phyloP scores from a whole-genome alignment of 2,888 invertebrate species.

The Barypeithes pellucidus region DNA sequence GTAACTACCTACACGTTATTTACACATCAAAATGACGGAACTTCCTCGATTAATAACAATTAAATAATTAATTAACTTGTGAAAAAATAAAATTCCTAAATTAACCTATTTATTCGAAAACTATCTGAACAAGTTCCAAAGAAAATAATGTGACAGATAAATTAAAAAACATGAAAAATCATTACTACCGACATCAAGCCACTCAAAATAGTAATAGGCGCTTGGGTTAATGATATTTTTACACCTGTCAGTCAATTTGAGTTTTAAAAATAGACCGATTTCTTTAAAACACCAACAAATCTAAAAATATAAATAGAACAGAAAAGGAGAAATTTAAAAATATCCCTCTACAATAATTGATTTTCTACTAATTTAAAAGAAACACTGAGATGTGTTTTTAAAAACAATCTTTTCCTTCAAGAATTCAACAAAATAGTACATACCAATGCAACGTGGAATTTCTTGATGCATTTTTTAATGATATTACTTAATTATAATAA shows the following conservation, averaged over 20 bases:
- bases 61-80: neutral
- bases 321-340: neutral
- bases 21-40: too few relatives aligned
- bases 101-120: slow-evolving; percentile 12
- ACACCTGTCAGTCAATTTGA: slow-evolving; percentile 44
- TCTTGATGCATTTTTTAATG: too few relatives aligned
- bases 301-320: slow-evolving; percentile 21
- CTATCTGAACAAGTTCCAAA: slow-evolving; percentile 6
- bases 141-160: slow-evolving; percentile 18
- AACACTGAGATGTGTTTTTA: too few relatives aligned
- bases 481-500: too few relatives aligned
- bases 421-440: too few relatives aligned
- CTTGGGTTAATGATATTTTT: slow-evolving; percentile 46
- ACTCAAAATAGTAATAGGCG: slow-evolving; percentile 39
- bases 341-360: too few relatives aligned
- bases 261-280: slow-evolving; percentile 14
- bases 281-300: slow-evolving; percentile 10
- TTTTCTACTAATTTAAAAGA: too few relatives aligned
- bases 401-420: too few relatives aligned
- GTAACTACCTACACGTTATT: too few relatives aligned
- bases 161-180: slow-evolving; percentile 49
- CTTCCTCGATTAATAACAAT: too few relatives aligned
- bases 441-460: too few relatives aligned
- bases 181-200: slow-evolving; percentile 41
- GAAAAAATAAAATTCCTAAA: neutral